Conservation (phyloP, 1,140 invertebrate species). For the Drosophila persimilis region DNA sequence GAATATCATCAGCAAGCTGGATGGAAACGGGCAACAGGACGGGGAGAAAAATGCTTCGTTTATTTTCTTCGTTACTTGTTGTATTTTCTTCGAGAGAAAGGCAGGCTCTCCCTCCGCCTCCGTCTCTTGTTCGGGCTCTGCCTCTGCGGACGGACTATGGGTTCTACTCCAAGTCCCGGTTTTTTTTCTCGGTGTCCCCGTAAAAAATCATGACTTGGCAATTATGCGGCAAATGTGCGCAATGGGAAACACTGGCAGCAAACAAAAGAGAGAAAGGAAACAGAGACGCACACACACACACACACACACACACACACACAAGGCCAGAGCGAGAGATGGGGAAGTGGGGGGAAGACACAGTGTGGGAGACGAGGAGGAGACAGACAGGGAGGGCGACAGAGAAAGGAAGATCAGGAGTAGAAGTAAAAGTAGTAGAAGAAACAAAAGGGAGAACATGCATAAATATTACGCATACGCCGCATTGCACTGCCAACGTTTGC, state of each 20-base stretch:
- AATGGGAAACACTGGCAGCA: conserved; percentile 53
- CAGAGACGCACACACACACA: conserved; percentile 11
- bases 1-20: conserved; percentile 73
- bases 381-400: too few relatives aligned
- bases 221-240: conserved; percentile 81
- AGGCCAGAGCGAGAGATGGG: neutral
- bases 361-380: neutral
- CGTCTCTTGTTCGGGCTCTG: too few relatives aligned
- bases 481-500: conserved; percentile 73
- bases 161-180: conserved; percentile 8
- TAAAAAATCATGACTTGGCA: conserved; percentile 82
- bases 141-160: neutral
- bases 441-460: conserved; percentile 33
- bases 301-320: too few relatives aligned
- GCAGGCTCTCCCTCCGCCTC: too few relatives aligned
- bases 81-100: conserved; percentile 20
- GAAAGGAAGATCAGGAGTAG: neutral
- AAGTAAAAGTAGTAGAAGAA: neutral
- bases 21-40: conserved; percentile 40
- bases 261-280: conserved; percentile 47
- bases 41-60: conserved; percentile 50
- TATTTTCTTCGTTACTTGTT: conserved; percentile 56
- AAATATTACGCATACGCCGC: conserved; percentile 80
- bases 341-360: neutral
- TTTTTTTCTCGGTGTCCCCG: conserved; percentile 37